Evolutionary conservation across 2,113 vertebrate genomes (phyloP), one percentile per base, ranked within the genome.

Genomic region (Zosterops pallidus): DNA sequence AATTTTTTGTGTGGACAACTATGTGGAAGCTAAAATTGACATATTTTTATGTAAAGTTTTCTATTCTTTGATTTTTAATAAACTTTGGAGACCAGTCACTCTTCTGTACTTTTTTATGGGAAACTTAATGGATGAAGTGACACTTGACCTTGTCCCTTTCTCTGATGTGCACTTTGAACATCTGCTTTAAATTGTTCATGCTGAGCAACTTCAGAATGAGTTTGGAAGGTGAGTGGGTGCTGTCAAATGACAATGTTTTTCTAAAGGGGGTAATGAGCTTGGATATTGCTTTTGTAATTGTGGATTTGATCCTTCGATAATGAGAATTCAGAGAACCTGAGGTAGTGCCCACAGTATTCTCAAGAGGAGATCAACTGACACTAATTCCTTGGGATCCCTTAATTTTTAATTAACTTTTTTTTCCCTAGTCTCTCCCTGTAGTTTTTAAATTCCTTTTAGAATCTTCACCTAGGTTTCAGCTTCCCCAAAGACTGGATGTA

Each of bases 31-130:
- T 97, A 98, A 98, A 98, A 97, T 97, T 98, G 97, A 98, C 98
- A 98, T 98, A 99, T 99, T 99, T 99, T 99, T 99, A 99, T 99
- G 98, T 98, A 98, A 98, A 98, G 98, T 99, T 99, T 98, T 98
- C 99, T 99, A 99, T 99, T 98, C 98, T 99, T 98, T 98, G 97
- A 98, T 99, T 99, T 99, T 99, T 98, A 99, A 99, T 99, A 99
- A 99, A 99, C 98, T 98, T 99, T 98, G 96, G 97, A 98, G 98
- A 98, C 90, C 96, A 97, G 85, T 89, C 97, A 94, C 82, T 89
- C 63, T 86, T 92, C 64, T 88, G 84, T 79, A 62, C 6, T 46
- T 75, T 86, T 93, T 87, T 9, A 52, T 47, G 76, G 62, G 55
- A 50, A 74, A 42, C 12, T 24, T 63, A 60, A 18, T 56, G 63